phyloP scores from a whole-genome alignment of 2,113 vertebrate species.

The Porphyrio hochstetteri region DNA sequence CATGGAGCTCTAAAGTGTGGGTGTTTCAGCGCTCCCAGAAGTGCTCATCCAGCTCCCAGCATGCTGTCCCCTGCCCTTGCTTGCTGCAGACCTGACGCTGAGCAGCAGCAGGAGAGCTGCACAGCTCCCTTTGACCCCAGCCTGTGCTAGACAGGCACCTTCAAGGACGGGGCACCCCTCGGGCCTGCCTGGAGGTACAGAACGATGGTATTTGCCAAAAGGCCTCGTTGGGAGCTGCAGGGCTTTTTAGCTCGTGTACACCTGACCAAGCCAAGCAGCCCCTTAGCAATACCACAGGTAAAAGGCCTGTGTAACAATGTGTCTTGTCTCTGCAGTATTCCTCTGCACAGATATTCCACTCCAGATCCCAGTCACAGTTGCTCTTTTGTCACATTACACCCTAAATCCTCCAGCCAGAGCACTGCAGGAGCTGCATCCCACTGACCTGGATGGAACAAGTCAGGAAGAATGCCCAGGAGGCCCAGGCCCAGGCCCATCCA shows the following conservation, averaged over 20 bases:
- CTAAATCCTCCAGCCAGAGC: neutral
- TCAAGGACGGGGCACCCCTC: neutral
- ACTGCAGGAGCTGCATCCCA: neutral
- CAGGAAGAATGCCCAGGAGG: neutral
- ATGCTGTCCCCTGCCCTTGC: neutral
- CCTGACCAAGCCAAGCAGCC: neutral
- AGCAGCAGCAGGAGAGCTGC: neutral
- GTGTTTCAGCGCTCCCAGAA: neutral
- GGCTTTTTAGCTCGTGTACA: neutral
- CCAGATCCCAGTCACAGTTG: neutral
- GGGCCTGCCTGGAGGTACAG: too few species aligned
- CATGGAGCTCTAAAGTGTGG: fast-evolving
- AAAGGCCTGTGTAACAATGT: neutral
- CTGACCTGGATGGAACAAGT: neutral
- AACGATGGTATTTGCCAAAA: fast-evolving
- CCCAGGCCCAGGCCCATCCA: neutral
- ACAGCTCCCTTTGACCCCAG: neutral
- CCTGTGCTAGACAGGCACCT: neutral
- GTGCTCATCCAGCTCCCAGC: neutral
- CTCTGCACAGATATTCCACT: neutral
- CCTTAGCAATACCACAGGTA: too few species aligned
- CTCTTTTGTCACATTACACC: neutral
- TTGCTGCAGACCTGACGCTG: fast-evolving
- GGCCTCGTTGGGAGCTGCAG: neutral
- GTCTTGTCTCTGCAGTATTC: neutral